These are phyloP conservation scores for Leptinotarsa texana DNA, from an alignment of 1,140 invertebrate genomes.

Conservation along the genomic window DNA sequence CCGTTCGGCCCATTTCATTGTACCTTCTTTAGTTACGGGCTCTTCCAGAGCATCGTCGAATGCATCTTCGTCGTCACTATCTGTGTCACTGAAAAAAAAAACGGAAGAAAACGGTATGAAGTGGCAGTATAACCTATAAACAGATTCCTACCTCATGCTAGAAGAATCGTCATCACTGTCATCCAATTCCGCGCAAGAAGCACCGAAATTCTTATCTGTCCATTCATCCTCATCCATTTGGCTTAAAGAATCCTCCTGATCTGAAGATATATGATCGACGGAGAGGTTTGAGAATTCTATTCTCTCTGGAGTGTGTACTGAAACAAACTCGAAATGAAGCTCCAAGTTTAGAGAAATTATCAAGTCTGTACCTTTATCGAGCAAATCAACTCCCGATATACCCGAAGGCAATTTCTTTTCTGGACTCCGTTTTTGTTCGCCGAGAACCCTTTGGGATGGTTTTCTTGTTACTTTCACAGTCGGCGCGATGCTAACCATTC, in stretches of 20 bases:
- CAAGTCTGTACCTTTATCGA: slow-evolving; percentile 60
- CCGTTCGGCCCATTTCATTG: slow-evolving; percentile 66
- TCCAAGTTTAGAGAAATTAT: too few relatives aligned
- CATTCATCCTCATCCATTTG: slow-evolving; percentile 92
- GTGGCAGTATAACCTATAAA: not conserved
- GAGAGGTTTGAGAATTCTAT: slow-evolving; percentile 77
- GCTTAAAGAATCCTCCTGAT: slow-evolving; percentile 72
- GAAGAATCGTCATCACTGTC: slow-evolving; percentile 74
- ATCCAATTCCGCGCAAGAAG: slow-evolving; percentile 69
- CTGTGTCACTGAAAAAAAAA: slow-evolving; percentile 58
- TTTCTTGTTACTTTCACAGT: slow-evolving; percentile 42
- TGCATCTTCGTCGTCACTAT: slow-evolving; percentile 64
- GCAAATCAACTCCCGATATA: slow-evolving; percentile 61
- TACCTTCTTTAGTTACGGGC: slow-evolving; percentile 68
- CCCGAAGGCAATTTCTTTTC: slow-evolving; percentile 56
- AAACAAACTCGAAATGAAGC: slow-evolving; percentile 14
- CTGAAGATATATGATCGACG: slow-evolving; percentile 64
- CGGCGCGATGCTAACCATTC: slow-evolving; percentile 58
- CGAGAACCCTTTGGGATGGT: slow-evolving; percentile 32
- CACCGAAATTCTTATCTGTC: slow-evolving; percentile 89
- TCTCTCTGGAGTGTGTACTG: slow-evolving; percentile 75
- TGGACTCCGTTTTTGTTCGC: slow-evolving; percentile 34
- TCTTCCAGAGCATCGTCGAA: slow-evolving; percentile 67
- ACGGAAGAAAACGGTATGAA: not conserved
- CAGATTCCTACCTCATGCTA: slow-evolving; percentile 44